phyloP scores from a whole-genome alignment of 2,797 vertebrate genomes.

The Aythya fuligula region DNA sequence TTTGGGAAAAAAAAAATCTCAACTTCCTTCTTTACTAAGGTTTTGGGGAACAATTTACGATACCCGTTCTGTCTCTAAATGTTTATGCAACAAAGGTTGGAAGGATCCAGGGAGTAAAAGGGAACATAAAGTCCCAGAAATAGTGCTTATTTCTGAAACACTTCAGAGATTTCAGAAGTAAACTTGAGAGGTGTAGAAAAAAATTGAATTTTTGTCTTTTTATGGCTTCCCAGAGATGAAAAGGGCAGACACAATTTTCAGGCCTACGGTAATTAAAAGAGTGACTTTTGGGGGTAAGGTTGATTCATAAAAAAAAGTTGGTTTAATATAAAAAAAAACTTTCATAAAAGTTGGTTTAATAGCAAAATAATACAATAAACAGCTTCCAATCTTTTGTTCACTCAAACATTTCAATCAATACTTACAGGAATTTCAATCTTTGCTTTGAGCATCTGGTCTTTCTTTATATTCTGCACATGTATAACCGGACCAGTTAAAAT shows the following conservation, averaged over 20 bases:
- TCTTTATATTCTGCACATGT: conserved; percentile 83
- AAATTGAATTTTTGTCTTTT: not conserved
- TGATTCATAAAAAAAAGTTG: not conserved
- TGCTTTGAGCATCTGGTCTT: conserved; percentile 82
- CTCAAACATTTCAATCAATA: not conserved
- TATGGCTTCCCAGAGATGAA: not conserved
- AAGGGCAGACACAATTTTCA: not conserved
- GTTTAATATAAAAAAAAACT: not conserved
- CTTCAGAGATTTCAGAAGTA: not conserved
- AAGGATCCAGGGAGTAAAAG: not conserved
- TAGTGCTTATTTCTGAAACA: not conserved
- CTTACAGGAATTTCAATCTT: conserved; percentile 87
- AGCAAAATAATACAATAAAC: not conserved
- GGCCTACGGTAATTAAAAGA: not conserved
- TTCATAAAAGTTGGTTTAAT: not conserved
- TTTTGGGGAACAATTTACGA: not conserved
- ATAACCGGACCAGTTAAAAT: conserved; percentile 83
- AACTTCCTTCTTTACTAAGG: not conserved
- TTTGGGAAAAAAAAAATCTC: not conserved
- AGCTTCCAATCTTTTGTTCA: not conserved
- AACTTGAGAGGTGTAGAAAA: not conserved
- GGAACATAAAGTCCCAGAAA: not conserved
- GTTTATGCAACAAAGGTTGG: not conserved
- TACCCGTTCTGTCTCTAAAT: not conserved
- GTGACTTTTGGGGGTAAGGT: not conserved